Conservation (phyloP, 2,888 invertebrate species). For the Selenia dentaria region DNA sequence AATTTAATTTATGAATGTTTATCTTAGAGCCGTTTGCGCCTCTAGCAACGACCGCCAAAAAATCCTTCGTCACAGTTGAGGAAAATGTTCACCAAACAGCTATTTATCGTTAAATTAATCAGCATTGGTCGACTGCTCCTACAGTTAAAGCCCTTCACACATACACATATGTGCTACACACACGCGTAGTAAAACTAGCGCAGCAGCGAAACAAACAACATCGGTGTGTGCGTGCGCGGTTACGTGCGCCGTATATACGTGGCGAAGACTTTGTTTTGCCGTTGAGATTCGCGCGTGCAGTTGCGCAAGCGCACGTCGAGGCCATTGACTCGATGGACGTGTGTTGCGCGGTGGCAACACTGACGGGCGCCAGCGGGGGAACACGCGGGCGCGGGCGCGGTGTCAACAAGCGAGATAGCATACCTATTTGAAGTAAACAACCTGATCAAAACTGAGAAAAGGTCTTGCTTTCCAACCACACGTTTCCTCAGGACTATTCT, state of each 20-base stretch:
- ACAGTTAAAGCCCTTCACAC: constrained; percentile 70
- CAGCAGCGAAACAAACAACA: constrained; percentile 47
- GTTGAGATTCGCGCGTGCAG: constrained; percentile 82
- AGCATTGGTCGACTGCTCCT: constrained; percentile 64
- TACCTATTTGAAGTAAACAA: too few relatives aligned
- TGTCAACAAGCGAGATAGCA: too few relatives aligned
- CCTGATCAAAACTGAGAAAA: too few relatives aligned
- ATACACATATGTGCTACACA: constrained; percentile 27
- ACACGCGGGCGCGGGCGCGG: constrained; percentile 3
- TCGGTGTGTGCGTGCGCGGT: constrained; percentile 41
- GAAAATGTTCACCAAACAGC: constrained; percentile 64
- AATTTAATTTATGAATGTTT: too few relatives aligned
- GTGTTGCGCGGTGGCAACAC: constrained; percentile 17
- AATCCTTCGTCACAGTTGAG: constrained; percentile 50
- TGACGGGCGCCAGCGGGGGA: constrained; percentile 31
- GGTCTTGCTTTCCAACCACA: too few relatives aligned
- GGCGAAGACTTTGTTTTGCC: constrained; percentile 76
- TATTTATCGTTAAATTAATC: constrained; percentile 75
- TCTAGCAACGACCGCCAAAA: constrained; percentile 19
- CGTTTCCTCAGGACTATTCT: too few relatives aligned
- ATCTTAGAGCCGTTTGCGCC: constrained; percentile 12
- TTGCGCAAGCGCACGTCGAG: constrained; percentile 82
- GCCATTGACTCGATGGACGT: constrained; percentile 71
- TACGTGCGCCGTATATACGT: constrained; percentile 49
- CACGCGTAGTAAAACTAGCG: constrained; percentile 36